A percentile compares a stretch with the other conserved stretches of the same genome.
These are phyloP conservation scores for Brachionus asplanchnoidis DNA, from an alignment of 1,140 invertebrate genomes.

Conservation along the genomic window DNA sequence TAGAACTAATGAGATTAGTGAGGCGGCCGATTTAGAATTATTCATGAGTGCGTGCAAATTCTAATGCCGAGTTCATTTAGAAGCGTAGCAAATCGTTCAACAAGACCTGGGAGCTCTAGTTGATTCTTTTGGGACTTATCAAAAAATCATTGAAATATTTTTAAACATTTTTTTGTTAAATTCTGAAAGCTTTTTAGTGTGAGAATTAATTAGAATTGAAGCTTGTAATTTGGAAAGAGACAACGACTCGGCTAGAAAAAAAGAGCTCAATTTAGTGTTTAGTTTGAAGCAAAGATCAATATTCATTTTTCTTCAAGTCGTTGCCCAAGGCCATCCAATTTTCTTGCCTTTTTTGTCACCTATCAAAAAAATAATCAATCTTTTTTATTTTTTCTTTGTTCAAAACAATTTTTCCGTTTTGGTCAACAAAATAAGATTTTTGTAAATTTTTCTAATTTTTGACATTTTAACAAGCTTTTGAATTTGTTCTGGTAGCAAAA, in stretches of 20 bases:
- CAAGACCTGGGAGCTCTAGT: background rate
- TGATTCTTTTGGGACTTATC: background rate
- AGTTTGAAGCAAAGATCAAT: conserved; percentile 1
- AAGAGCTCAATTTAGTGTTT: background rate
- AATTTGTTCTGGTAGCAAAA: no score
- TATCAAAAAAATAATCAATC: background rate
- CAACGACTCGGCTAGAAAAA: background rate
- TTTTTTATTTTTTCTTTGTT: background rate
- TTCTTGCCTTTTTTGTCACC: background rate
- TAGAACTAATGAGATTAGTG: conserved; percentile 25
- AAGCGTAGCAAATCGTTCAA: background rate
- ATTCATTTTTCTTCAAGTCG: background rate
- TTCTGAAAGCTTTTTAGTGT: background rate
- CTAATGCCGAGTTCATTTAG: background rate
- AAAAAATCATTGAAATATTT: background rate
- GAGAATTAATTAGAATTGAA: conserved; percentile 13
- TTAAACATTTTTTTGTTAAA: background rate
- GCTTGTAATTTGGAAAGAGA: background rate
- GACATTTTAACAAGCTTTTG: no score
- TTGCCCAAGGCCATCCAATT: background rate
- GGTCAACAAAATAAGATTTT: background rate
- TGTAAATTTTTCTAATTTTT: no score
- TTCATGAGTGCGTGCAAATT: background rate
- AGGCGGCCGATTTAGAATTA: conserved; percentile 6
- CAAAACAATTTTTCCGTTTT: background rate